Percentiles rank a stretch among this genome's conserved stretches.
Evolutionary conservation across 2,888 invertebrate species (phyloP).

Genomic region (Neoascia interrupta): DNA sequence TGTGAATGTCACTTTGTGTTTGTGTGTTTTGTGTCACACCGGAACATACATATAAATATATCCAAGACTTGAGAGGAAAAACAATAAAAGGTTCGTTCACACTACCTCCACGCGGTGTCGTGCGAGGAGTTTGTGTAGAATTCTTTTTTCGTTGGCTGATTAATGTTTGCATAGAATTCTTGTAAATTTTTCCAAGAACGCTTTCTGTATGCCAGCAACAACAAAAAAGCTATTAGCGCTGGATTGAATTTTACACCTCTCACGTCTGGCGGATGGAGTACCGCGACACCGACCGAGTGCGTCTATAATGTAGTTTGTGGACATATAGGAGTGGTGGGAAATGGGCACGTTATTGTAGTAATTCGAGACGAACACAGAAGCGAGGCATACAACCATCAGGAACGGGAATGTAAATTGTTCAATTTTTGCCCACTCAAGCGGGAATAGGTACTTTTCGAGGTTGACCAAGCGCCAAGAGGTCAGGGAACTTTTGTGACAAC

Average conservation of each 20-base stretch:
- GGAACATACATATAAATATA: conserved; percentile 28
- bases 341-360: too few relatives aligned
- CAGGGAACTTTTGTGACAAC: too few relatives aligned
- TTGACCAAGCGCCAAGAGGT: too few relatives aligned
- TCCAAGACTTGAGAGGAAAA: conserved; percentile 39
- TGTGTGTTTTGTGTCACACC: conserved; percentile 29
- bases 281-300: too few relatives aligned
- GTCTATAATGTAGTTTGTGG: neutral
- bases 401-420: too few relatives aligned
- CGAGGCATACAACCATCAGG: too few relatives aligned
- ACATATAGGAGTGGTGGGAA: too few relatives aligned
- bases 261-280: too few relatives aligned
- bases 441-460: too few relatives aligned
- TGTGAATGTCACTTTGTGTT: neutral
- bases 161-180: conserved; percentile 65
- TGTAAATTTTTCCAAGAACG: conserved; percentile 28
- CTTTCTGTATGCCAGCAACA: conserved; percentile 1
- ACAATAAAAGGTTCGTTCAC: conserved; percentile 66
- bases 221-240: conserved; percentile 48
- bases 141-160: conserved; percentile 56
- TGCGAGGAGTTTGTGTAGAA: conserved; percentile 16
- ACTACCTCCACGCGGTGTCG: conserved; percentile 23
- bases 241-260: conserved; percentile 30
- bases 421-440: too few relatives aligned
- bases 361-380: too few relatives aligned